Evolutionary conservation across 2,888 invertebrate genomes (phyloP).

Genomic region (Neoascia interrupta): DNA sequence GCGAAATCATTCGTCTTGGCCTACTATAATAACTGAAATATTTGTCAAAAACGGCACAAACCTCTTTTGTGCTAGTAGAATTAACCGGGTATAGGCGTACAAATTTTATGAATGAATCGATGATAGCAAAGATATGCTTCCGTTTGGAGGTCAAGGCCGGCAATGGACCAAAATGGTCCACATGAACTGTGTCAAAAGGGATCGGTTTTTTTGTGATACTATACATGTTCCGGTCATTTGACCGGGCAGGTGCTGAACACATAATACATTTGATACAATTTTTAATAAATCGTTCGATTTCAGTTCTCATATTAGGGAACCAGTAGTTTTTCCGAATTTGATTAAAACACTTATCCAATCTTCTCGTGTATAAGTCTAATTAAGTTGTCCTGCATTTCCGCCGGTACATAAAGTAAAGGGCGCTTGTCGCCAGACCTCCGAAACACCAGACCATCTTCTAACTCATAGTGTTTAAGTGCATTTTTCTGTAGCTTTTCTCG

Average conservation of each 20-base stretch:
- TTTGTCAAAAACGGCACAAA: background rate
- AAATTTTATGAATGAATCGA: background rate
- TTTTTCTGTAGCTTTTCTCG: conserved; percentile 9
- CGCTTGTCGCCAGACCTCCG: background rate
- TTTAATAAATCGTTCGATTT: conserved; percentile 13
- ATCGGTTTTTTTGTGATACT: conserved; percentile 18
- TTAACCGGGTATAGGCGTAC: background rate
- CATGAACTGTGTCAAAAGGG: conserved; percentile 13
- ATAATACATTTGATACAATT: conserved; percentile 38
- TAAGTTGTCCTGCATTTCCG: conserved; percentile 10
- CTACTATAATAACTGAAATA: background rate
- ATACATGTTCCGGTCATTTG: conserved; percentile 16
- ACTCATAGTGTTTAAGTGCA: background rate
- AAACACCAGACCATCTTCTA: conserved; percentile 15
- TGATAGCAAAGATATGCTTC: background rate
- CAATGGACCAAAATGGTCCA: conserved; percentile 1
- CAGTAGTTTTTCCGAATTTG: conserved; percentile 16
- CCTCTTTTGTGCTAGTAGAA: background rate
- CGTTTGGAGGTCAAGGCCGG: background rate
- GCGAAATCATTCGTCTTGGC: background rate
- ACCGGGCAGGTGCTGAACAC: conserved; percentile 19
- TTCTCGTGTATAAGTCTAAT: conserved; percentile 16
- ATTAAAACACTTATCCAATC: conserved; percentile 6
- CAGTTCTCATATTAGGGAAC: conserved; percentile 7
- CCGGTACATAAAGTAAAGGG: conserved; percentile 18